Conservation (phyloP, 2,113 vertebrate species). For the Chionomys nivalis region DNA sequence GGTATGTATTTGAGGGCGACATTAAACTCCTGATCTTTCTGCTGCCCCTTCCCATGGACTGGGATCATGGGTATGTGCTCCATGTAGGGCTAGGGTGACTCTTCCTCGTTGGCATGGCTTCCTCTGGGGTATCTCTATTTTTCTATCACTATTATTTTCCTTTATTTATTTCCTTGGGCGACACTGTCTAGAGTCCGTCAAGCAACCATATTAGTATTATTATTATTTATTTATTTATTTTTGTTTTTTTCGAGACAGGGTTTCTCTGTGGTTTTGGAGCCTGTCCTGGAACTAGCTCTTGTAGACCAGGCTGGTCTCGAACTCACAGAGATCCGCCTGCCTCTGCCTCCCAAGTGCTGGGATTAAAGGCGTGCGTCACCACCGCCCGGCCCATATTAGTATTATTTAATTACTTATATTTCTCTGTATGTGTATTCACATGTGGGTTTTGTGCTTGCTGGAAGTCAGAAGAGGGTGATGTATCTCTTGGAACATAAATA, state of each 20-base stretch:
- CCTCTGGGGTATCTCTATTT: neutral
- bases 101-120: neutral
- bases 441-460: too few relatives aligned
- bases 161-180: neutral
- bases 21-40: neutral
- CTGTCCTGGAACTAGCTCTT: too few relatives aligned
- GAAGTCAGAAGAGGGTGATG: too few relatives aligned
- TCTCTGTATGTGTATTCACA: too few relatives aligned
- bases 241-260: too few relatives aligned
- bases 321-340: too few relatives aligned
- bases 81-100: neutral
- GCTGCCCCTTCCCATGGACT: neutral
- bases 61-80: neutral
- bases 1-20: neutral
- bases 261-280: too few relatives aligned
- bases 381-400: neutral
- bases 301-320: too few relatives aligned
- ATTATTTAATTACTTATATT: neutral
- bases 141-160: neutral
- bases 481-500: too few relatives aligned
- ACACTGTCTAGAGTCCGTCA: neutral
- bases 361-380: too few relatives aligned
- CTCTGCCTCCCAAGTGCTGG: too few relatives aligned
- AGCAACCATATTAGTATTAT: neutral
- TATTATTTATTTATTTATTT: too few relatives aligned